Conservation (phyloP, 2,888 invertebrate species). For the Acrobasis consociella region DNA sequence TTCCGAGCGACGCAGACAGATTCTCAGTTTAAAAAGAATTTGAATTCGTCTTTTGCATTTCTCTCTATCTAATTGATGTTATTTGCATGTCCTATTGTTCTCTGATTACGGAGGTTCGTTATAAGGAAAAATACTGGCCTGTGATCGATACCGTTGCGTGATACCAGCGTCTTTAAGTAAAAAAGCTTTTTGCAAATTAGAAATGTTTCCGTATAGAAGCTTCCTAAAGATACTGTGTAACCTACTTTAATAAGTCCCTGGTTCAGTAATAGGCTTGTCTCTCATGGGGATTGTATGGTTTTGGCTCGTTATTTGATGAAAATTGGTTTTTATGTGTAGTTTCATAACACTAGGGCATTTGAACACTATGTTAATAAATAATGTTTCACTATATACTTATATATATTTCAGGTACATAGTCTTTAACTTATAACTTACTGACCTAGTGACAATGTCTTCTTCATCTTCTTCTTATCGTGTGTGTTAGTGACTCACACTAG, state of each 20-base stretch:
- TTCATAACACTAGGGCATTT: not conserved
- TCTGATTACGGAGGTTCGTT: constrained; percentile 54
- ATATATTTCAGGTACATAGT: too few relatives aligned
- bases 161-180: constrained; percentile 58
- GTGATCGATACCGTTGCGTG: constrained; percentile 69
- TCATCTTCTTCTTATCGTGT: too few relatives aligned
- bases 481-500: too few relatives aligned
- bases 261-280: constrained; percentile 9
- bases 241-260: constrained; percentile 20
- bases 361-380: too few relatives aligned
- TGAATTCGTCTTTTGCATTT: constrained; percentile 76
- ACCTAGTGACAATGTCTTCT: too few relatives aligned
- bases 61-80: constrained; percentile 76
- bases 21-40: constrained; percentile 71
- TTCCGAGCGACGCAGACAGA: constrained; percentile 77
- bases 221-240: constrained; percentile 30
- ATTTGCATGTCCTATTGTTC: constrained; percentile 74
- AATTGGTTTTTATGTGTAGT: not conserved
- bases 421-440: too few relatives aligned
- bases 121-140: constrained; percentile 49
- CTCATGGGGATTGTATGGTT: constrained; percentile 14
- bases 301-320: not conserved
- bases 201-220: constrained; percentile 43
- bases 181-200: constrained; percentile 71
- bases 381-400: too few relatives aligned